A percentile compares a stretch with the other conserved stretches of the same genome.
phyloP scores from a whole-genome alignment of 2,888 invertebrate species.

The Metallyticus violacea region DNA sequence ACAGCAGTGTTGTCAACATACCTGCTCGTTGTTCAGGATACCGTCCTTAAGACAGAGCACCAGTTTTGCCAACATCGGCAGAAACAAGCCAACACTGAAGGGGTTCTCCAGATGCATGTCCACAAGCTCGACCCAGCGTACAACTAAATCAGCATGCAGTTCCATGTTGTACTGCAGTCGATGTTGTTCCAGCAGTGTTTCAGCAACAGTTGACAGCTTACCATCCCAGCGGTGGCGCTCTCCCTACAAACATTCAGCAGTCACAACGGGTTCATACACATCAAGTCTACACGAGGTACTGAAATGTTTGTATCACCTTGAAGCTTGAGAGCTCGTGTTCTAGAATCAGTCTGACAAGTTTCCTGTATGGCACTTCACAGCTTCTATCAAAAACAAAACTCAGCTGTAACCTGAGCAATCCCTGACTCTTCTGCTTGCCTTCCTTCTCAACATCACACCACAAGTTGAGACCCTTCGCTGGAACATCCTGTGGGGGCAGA shows the following conservation, averaged over 20 bases:
- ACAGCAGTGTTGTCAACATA: constrained; percentile 35
- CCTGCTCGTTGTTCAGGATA: constrained; percentile 57
- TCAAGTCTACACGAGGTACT: not conserved
- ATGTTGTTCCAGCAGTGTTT: constrained; percentile 87
- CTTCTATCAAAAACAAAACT: constrained; percentile 85
- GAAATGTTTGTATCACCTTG: constrained; percentile 57
- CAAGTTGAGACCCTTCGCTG: constrained; percentile 85
- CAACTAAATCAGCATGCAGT: constrained; percentile 62
- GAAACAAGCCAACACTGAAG: constrained; percentile 76
- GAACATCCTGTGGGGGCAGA: constrained; percentile 67
- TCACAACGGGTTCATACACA: not conserved
- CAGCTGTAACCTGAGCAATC: constrained; percentile 79
- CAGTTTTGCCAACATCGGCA: constrained; percentile 68
- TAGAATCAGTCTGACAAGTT: constrained; percentile 70
- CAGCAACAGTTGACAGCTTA: constrained; percentile 76
- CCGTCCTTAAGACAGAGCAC: constrained; percentile 63
- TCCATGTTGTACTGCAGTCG: constrained; percentile 88
- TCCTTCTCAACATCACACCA: constrained; percentile 90
- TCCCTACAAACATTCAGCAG: constrained; percentile 48
- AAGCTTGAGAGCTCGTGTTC: constrained; percentile 76
- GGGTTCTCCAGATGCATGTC: constrained; percentile 78
- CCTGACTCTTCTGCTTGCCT: constrained; percentile 78
- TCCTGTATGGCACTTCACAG: constrained; percentile 74
- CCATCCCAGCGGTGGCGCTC: constrained; percentile 82
- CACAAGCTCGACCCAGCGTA: constrained; percentile 77